Evolutionary conservation across 2,113 vertebrate genomes (phyloP), one percentile per base, ranked within the genome.

Genomic region (Halcyon senegalensis): DNA sequence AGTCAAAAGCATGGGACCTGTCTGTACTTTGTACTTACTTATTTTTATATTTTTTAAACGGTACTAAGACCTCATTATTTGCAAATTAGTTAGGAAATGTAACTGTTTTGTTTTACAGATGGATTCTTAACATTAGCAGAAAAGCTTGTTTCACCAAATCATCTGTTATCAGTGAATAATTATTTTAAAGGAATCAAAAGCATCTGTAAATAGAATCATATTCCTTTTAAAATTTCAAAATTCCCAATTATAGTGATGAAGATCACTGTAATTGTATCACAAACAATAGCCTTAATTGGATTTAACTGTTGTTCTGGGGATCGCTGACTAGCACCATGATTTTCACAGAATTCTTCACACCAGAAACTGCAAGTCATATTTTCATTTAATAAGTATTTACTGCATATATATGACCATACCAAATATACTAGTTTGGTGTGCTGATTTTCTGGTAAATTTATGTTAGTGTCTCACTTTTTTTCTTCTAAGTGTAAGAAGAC

Each of bases 321-420:
- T 59, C 11, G 33, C 25, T 43, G 28, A 18, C 30, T 37, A 74
- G 2, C 33, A 51, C 5, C 41, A 21, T 39, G 48, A 8, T 75
- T 83, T 82, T 86, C 16, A 33, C 28, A 48, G n/a, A 64, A 72
- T 41, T 75, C 18, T 41, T 85, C 11, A 70, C 16, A 70, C 11
- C 3, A 1, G 27, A 33, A 3, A 0, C 8, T 11, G 41, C 23
- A 64, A 39, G 4, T 43, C 23, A 50, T 7, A 6, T 51, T 46
- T 81, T 8, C 24, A 55, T 84, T 80, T 66, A 33, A n/a, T 41
- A 18, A 15, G 14, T 37, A 30, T 13, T 33, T 78, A 27, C 4
- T 77, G 11, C 23, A 27, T 72, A 14, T 31, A 21, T 8, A 3
- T 23, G 10, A 6, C 18, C 5, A 13, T 30, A 50, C 3, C 20